Evolutionary conservation across 1,140 invertebrate species (phyloP), one percentile per base, ranked within the genome.

Genomic region (Wiebesia pumilae): DNA sequence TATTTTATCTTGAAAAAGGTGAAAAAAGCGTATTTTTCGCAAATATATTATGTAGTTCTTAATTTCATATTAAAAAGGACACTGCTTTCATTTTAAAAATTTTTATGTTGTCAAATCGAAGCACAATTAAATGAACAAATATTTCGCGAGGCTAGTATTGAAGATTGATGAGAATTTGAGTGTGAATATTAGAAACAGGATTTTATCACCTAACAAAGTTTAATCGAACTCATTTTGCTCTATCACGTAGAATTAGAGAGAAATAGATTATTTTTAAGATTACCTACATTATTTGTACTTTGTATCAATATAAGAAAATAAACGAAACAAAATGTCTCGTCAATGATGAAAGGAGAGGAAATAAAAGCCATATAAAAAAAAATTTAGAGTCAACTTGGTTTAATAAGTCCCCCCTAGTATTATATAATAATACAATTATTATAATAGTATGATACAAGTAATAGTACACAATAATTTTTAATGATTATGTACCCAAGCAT

Each of bases 301-400:
- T 84, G 4, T 78, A 79, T 77, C 3, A 62, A 77, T 51, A 79
- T 30, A 79, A 84, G n/a, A 38, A 67, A 47, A 54, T 21, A 43
- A 77, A 77, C 27, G 1, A 69, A 81, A 67, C 3, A 78, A 47
- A 75, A 43, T n/a, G n/a, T 14, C 30, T 43, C 62, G 33, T 38
- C 9, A 62, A 83, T 51, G 58, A 84, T 21, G 24, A 58, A 80
- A 69, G 77, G 77, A 71, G 38, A 80, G 30, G 75, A 10, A 62
- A 67, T 65, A 51, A 69, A 84, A 85, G 38, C 27, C 6, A 19
- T 24, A 84, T 43, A 54, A 51, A 43, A n/a, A n/a, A 27, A 75
- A 62, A 35, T 86, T 81, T 86, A n/a, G 86, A 90, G 47, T 92
- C 86, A 87, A 87, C 86, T 87, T 87, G 40, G 82, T 87, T 87